Evolutionary conservation across 1,140 invertebrate genomes (phyloP), one percentile per base, ranked within the genome.

Genomic region (Megalonaias nervosa): DNA sequence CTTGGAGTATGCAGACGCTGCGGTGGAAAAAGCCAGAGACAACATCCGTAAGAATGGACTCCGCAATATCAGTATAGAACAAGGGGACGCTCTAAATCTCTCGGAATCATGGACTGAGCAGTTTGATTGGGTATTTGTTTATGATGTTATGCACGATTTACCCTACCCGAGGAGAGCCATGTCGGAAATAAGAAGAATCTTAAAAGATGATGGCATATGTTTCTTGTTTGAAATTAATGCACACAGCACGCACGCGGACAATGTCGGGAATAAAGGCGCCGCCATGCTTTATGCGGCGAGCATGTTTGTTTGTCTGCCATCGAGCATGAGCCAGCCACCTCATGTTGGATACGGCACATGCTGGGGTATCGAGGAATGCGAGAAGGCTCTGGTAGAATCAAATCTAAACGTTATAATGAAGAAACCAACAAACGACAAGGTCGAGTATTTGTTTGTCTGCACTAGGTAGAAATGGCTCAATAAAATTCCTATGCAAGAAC

Each of bases 261-360:
- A 84, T 75, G 61, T 69, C 19, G 81, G 69, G 80, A 75, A 81
- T 21, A 74, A 79, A 15, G 76, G 81, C 85, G 91, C 77, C 90
- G 66, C 75, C 23, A 62, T 81, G 62, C 77, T 77, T 74, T 83
- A 80, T 64, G 19, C 69, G 2, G 26, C n/a, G 64, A 80, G 76
- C 31, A 77, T 71, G 17, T 83, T 81, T 60, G 70, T 74, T n/a
- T 83, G 82, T 75, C 60, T 83, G 14, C 69, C 82, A 2, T 75
- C 77, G 15, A 77, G 81, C 65, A 78, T 74, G 74, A 70, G 64
- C 19, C 67, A 77, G 56, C 31, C 65, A n/a, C 65, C 73, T 19
- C 75, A 76, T 67, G 62, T 65, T n/a, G 81, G 75, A 11, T 72
- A 77, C 48, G 81, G 81, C 0, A 62, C 78, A 38, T 77, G 74